Percentiles rank a stretch among this genome's conserved stretches.
Conservation (phyloP, 2,113 vertebrate species). For the Jacana jacana region DNA sequence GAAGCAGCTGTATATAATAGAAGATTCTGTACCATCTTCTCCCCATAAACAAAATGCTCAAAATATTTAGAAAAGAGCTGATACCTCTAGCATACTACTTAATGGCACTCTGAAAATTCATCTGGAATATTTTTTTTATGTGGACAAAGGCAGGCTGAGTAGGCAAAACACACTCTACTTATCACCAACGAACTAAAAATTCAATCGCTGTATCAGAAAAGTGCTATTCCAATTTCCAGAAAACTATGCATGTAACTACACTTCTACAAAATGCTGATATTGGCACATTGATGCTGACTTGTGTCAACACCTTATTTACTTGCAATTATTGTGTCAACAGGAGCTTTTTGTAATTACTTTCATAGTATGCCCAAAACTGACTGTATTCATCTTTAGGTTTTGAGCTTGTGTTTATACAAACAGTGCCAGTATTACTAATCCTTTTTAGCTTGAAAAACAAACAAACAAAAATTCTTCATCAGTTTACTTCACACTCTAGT, state of each 20-base stretch:
- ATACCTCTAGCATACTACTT: not conserved
- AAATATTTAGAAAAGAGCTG: not conserved
- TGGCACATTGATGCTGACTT: not conserved
- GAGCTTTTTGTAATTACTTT: not conserved
- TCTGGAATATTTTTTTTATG: not conserved
- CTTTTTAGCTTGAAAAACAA: not conserved
- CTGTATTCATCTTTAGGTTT: not conserved
- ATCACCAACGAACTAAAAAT: not conserved
- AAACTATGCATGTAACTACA: not conserved
- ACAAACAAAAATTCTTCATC: not conserved
- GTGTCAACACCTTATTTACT: not conserved
- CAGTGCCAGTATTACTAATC: not conserved
- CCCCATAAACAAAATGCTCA: not conserved
- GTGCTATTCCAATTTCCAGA: not conserved
- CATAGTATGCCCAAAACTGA: not conserved
- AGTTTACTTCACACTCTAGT: constrained; percentile 36
- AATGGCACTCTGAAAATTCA: not conserved
- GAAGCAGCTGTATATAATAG: accelerated
- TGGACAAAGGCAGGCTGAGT: not conserved
- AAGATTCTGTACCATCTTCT: not conserved
- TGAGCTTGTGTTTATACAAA: not conserved
- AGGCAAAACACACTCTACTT: not conserved
- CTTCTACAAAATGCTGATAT: not conserved
- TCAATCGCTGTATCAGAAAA: not conserved
- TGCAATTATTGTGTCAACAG: not conserved